These are phyloP conservation scores for Melipona bicolor DNA, from an alignment of 2,888 invertebrate genomes.

Conservation along the genomic window DNA sequence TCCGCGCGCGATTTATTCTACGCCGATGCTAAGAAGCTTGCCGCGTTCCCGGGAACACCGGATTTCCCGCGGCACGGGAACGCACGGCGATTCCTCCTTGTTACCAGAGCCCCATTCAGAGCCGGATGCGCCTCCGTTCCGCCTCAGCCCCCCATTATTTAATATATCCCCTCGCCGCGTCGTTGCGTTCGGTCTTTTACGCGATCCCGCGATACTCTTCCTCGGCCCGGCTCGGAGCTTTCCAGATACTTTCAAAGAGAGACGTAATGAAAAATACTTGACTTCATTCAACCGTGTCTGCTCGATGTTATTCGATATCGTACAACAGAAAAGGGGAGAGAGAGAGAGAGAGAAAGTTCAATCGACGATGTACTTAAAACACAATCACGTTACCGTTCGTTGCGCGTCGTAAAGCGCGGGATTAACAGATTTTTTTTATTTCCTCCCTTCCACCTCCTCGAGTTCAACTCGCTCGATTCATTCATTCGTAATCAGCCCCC, in stretches of 20 bases:
- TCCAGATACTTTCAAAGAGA: slow-evolving; percentile 1
- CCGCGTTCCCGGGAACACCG: slow-evolving; percentile 40
- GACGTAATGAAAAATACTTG: slow-evolving; percentile 3
- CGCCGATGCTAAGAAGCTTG: slow-evolving; percentile 62
- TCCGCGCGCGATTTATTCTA: slow-evolving; percentile 53
- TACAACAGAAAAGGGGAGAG: background rate
- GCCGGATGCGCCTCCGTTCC: slow-evolving; percentile 7
- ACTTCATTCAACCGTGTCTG: background rate
- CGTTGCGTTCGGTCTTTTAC: background rate
- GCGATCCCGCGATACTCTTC: background rate
- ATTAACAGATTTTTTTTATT: background rate
- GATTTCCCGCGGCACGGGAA: slow-evolving; percentile 48
- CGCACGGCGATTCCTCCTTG: slow-evolving; percentile 26
- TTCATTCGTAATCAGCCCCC: background rate
- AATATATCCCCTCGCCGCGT: too few relatives aligned
- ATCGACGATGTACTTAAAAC: background rate
- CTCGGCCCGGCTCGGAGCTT: background rate
- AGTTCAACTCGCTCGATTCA: background rate
- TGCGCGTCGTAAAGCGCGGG: background rate
- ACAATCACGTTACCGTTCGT: background rate
- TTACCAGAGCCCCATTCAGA: slow-evolving; percentile 11
- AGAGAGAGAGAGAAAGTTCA: too few relatives aligned
- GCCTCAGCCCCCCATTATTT: slow-evolving; percentile 7
- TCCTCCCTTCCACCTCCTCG: background rate
- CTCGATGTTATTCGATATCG: background rate